Base-by-base conservation (phyloP, 2,797 vertebrate species). In the Chrysocyon brachyurus region DNA sequence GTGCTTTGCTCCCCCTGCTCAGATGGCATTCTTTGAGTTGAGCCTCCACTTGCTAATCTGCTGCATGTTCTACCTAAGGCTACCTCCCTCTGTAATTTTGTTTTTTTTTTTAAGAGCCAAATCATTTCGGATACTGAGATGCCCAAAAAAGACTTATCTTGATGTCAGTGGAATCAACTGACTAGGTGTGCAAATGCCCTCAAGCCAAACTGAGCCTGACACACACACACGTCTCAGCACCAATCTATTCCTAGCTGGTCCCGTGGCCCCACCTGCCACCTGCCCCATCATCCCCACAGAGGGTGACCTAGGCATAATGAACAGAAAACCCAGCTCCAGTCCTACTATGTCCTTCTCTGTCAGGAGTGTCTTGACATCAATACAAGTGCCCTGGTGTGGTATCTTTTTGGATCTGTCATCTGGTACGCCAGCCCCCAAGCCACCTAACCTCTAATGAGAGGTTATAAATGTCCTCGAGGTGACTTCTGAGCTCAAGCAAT, bases 401-500 rank as follows among this genome's bases (percentile, higher is more conserved):
- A 7, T 93, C 85, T 84, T 77, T 95, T 91, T 70, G 83, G 46
- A 89, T 8, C 49, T 7, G 26, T 95, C 57, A 87, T n/a, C 73
- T 66, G 75, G 64, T 33, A 88, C 72, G 78, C 19, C 2, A 66
- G 83, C 12, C n/a, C 40, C 14, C 36, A 63, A 33, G 7, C n/a
- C 88, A 83, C 63, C 49, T 78, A 82, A 56, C 31, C 78, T 61
- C n/a, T 49, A 57, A 77, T 0, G 3, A 97, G 81, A 36, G 28
- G 33, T 64, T 73, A 63, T 54, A 75, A 96, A 68, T 0, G 1
- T 14, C 66, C 64, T 90, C 12, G 14, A 64, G 87, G 46, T 56
- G n/a, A 91, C 68, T 85, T 84, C 54, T 91, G 40, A 94, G 61
- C 63, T 28, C 57, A 96, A 57, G 21, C 54, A 68, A 91, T 6